phyloP scores from a whole-genome alignment of 2,113 vertebrate genomes.

The Esox niger region DNA sequence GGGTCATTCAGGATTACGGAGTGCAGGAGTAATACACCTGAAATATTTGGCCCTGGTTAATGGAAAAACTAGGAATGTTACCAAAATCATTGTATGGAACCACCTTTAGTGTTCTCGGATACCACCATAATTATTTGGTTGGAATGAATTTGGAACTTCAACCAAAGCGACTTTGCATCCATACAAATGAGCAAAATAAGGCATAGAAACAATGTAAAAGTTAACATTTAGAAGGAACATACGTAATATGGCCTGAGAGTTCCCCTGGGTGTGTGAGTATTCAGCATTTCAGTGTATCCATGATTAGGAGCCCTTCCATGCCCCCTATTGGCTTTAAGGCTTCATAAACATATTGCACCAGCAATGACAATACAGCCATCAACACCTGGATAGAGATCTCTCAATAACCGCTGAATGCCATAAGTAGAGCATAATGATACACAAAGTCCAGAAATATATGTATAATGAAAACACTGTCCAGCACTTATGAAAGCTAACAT shows the following conservation, averaged over 20 bases:
- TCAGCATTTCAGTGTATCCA: constrained; percentile 1
- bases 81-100: background rate
- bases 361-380: background rate
- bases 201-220: background rate
- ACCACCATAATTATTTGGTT: constrained; percentile 5
- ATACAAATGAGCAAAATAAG: constrained; percentile 4
- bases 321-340: background rate
- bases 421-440: background rate
- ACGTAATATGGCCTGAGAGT: background rate
- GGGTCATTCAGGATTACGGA: background rate
- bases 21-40: background rate
- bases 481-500: background rate
- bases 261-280: background rate
- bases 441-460: background rate
- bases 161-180: background rate
- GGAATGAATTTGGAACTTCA: background rate
- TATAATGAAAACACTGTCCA: background rate
- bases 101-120: background rate
- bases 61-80: too few species aligned
- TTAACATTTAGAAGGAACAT: background rate
- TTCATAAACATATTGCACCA: background rate
- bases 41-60: background rate
- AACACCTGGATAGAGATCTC: background rate
- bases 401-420: background rate
- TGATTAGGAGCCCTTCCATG: background rate